These are phyloP conservation scores for Sanderia malayensis DNA, from an alignment of 30 jellyfish, hydroid and myxozoan genomes.

Conservation along the genomic window DNA sequence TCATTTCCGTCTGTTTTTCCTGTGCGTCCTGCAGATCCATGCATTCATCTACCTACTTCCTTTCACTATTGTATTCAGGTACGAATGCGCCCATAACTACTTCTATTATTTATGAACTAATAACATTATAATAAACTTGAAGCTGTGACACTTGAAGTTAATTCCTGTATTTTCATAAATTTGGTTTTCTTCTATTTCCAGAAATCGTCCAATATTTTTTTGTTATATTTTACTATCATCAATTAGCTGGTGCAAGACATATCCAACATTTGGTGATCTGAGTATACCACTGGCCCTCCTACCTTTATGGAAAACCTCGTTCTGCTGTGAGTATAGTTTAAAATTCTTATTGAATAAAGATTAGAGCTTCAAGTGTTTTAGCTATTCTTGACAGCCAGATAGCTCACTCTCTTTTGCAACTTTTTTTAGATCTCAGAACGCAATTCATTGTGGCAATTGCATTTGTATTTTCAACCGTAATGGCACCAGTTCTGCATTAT, in stretches of 20 bases:
- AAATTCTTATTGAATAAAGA: too few species aligned
- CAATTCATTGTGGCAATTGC: slow-evolving; percentile 54
- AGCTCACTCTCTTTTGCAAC: too few species aligned
- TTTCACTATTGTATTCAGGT: slow-evolving; percentile 76
- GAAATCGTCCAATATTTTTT: slow-evolving; percentile 78
- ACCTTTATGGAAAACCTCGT: slow-evolving; percentile 79
- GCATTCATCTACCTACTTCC: slow-evolving; percentile 79
- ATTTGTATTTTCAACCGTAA: slow-evolving; percentile 66
- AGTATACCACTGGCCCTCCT: slow-evolving; percentile 74
- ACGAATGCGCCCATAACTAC: too few species aligned
- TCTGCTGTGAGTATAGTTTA: slow-evolving; percentile 79
- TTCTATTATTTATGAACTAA: too few species aligned
- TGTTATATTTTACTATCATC: slow-evolving; percentile 64
- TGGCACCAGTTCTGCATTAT: slow-evolving; percentile 88
- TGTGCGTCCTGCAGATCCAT: slow-evolving; percentile 74
- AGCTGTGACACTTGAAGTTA: too few species aligned
- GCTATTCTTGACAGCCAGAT: too few species aligned
- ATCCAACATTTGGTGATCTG: slow-evolving; percentile 81
- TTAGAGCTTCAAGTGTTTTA: too few species aligned
- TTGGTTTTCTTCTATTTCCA: slow-evolving; percentile 13
- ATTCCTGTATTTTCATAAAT: not conserved
- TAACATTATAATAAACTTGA: too few species aligned
- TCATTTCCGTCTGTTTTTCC: slow-evolving; percentile 87
- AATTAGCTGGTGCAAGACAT: slow-evolving; percentile 76
- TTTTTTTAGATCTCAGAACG: slow-evolving; percentile 64